Conservation (phyloP, 1,140 invertebrate species). For the Muscidifurax raptorellus region DNA sequence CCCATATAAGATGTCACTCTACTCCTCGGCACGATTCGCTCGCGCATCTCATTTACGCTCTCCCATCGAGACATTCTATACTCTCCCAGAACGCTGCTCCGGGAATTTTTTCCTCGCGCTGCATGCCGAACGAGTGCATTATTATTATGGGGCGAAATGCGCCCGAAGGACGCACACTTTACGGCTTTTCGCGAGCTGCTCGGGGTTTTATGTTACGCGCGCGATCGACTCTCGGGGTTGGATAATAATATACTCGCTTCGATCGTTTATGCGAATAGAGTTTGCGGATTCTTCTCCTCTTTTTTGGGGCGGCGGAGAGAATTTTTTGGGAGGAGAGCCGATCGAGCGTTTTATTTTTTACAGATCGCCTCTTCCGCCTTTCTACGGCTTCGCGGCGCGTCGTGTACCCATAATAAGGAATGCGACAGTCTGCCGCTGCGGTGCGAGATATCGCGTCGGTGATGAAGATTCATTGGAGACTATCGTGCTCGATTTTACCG, state of each 20-base stretch:
- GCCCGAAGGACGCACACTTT: conserved; percentile 26
- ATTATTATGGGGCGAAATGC: conserved; percentile 30
- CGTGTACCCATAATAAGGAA: not conserved
- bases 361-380: conserved; percentile 40
- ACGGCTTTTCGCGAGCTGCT: conserved; percentile 37
- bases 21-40: not conserved
- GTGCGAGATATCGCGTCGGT: not conserved
- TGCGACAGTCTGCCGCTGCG: not conserved
- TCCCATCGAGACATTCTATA: conserved; percentile 40
- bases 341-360: conserved; percentile 12
- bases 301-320: not conserved
- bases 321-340: not conserved
- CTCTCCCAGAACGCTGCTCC: conserved; percentile 16
- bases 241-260: not conserved
- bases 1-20: conserved; percentile 36
- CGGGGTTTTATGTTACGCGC: conserved; percentile 43
- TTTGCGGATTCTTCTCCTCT: not conserved
- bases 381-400: conserved; percentile 7
- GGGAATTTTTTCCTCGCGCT: conserved; percentile 16
- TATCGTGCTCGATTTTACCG: too few species aligned
- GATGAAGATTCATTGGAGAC: not conserved
- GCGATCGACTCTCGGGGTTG: not conserved
- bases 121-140: conserved; percentile 1
- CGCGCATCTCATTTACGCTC: conserved; percentile 33
- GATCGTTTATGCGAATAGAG: not conserved